Conservation (phyloP, 2,888 invertebrate species). For the Drosophila birchii region DNA sequence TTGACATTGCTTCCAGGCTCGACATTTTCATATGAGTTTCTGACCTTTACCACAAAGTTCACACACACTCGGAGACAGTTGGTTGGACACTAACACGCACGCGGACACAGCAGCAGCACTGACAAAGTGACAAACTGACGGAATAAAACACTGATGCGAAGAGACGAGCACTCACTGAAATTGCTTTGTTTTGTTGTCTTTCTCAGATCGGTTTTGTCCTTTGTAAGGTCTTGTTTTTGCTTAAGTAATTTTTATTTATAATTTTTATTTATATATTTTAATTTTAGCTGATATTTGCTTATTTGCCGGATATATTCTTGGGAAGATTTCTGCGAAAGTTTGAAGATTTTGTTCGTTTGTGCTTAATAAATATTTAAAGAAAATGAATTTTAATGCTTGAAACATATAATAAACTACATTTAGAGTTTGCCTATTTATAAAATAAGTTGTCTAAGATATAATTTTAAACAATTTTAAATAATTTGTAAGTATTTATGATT, state of each 20-base stretch:
- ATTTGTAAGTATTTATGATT: background rate
- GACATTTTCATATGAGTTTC: conserved; percentile 64
- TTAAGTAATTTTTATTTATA: conserved; percentile 20
- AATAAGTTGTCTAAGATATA: too few relatives aligned
- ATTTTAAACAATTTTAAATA: too few relatives aligned
- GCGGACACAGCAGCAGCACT: conserved; percentile 17
- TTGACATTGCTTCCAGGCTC: conserved; percentile 62
- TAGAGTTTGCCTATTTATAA: too few relatives aligned
- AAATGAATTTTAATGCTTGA: background rate
- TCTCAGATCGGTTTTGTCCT: conserved; percentile 14
- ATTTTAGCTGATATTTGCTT: conserved; percentile 7
- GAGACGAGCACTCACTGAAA: conserved; percentile 51
- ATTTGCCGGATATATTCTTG: background rate
- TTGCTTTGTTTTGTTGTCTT: conserved; percentile 46
- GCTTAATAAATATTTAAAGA: background rate
- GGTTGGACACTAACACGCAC: conserved; percentile 32
- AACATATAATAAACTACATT: background rate
- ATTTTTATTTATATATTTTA: background rate
- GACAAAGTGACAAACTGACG: conserved; percentile 18
- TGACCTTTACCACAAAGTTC: conserved; percentile 56
- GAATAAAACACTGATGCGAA: conserved; percentile 21
- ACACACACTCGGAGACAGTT: conserved; percentile 15
- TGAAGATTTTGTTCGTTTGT: background rate
- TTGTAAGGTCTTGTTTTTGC: conserved; percentile 35
- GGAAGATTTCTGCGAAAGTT: conserved; percentile 5